A percentile compares a stretch with the other conserved stretches of the same genome.
phyloP scores from a whole-genome alignment of 2,888 invertebrate species.

The Pyrrhia umbra region DNA sequence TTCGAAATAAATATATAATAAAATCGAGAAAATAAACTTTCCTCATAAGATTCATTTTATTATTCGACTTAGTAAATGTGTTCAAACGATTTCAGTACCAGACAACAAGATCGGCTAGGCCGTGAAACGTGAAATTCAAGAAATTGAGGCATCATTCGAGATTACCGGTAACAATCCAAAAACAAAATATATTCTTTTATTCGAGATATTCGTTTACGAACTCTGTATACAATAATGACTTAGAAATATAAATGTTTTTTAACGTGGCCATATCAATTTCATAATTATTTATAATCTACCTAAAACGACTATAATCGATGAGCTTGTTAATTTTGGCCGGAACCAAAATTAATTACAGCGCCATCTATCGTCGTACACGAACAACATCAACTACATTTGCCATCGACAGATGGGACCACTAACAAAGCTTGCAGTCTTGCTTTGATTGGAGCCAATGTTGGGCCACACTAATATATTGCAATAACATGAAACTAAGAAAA shows the following conservation, averaged over 20 bases:
- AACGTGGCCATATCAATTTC: slow-evolving; percentile 45
- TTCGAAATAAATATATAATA: too few species aligned
- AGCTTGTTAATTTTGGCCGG: slow-evolving; percentile 25
- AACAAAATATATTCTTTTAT: slow-evolving; percentile 39
- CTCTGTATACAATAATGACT: slow-evolving; percentile 53
- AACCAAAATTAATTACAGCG: slow-evolving; percentile 36
- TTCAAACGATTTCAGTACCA: neutral
- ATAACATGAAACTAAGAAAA: too few species aligned
- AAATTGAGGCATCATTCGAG: slow-evolving; percentile 44
- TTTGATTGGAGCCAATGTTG: slow-evolving; percentile 40
- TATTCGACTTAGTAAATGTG: neutral
- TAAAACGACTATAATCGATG: slow-evolving; percentile 33
- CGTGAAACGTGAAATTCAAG: slow-evolving; percentile 22
- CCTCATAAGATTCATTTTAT: neutral
- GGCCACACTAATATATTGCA: too few species aligned
- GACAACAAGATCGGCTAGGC: slow-evolving; percentile 16
- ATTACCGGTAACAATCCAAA: slow-evolving; percentile 46
- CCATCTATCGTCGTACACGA: slow-evolving; percentile 45
- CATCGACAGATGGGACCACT: slow-evolving; percentile 47
- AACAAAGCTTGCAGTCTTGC: slow-evolving; percentile 19
- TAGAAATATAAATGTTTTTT: slow-evolving; percentile 46
- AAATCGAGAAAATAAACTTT: neutral
- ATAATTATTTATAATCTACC: slow-evolving; percentile 31
- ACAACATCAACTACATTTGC: slow-evolving; percentile 54
- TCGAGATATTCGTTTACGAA: slow-evolving; percentile 55